These are phyloP conservation scores for Uropsilus gracilis DNA, from an alignment of 2,113 vertebrate genomes.

Conservation along the genomic window DNA sequence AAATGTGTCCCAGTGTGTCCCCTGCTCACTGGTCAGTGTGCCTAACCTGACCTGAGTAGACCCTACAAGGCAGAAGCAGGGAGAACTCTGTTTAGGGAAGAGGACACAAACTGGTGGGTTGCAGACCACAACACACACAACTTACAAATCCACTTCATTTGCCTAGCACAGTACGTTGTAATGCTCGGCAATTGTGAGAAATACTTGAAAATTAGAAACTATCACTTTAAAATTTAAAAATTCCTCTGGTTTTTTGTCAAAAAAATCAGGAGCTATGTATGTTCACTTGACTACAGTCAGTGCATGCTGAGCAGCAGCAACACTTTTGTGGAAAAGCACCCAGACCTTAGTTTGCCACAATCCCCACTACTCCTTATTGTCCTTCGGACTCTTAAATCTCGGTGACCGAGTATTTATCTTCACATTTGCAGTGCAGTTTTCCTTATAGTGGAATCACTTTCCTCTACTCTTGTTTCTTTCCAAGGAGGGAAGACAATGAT, in stretches of 20 bases:
- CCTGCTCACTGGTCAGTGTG: background rate
- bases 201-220: background rate
- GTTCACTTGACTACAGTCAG: fast-evolving
- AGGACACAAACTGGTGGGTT: background rate
- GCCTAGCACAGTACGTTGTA: background rate
- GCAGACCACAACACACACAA: background rate
- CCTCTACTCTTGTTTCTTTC: background rate
- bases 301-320: fast-evolving
- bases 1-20: background rate
- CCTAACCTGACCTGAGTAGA: background rate
- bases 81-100: background rate
- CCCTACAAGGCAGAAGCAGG: background rate
- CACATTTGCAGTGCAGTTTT: background rate
- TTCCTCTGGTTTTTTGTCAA: background rate
- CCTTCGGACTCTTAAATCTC: background rate
- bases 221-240: background rate
- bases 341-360: background rate
- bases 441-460: background rate
- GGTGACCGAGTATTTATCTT: no score
- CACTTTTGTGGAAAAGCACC: no score
- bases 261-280: background rate
- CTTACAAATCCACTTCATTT: background rate
- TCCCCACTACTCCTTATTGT: background rate
- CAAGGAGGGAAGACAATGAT: background rate
- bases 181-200: background rate